phyloP scores from a whole-genome alignment of 2,113 vertebrate species.

The Gavialis gangeticus region DNA sequence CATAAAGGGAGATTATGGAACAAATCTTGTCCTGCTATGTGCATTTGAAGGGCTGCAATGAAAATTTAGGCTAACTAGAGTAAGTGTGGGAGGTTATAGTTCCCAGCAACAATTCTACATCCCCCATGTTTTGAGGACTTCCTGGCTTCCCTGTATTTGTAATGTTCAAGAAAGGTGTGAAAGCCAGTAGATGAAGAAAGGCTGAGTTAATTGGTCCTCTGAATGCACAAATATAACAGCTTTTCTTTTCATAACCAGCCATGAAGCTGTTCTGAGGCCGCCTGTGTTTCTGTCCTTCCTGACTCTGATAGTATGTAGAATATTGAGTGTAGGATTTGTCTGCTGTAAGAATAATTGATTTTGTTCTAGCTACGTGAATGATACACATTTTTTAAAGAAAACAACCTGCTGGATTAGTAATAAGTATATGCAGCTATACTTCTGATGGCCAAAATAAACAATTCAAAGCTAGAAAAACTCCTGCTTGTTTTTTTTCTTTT shows the following conservation, averaged over 20 bases:
- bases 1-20: neutral
- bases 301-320: neutral
- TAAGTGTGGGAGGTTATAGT: neutral
- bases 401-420: neutral
- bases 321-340: neutral
- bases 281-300: neutral
- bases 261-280: neutral
- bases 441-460: neutral
- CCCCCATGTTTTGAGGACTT: neutral
- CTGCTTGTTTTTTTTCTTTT: neutral
- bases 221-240: neutral
- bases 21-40: neutral
- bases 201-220: neutral
- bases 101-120: accelerated
- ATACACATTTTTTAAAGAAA: neutral
- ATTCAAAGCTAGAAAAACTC: too few relatives aligned
- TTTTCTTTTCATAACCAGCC: neutral
- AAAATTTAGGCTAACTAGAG: neutral
- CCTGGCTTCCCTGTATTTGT: accelerated
- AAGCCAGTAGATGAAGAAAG: neutral
- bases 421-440: neutral
- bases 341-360: neutral
- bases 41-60: neutral
- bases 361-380: neutral
- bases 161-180: neutral